A percentile compares a stretch with the other conserved stretches of the same genome.
Evolutionary conservation across 2,888 invertebrate species (phyloP).

Genomic region (Mallateleia sp.): DNA sequence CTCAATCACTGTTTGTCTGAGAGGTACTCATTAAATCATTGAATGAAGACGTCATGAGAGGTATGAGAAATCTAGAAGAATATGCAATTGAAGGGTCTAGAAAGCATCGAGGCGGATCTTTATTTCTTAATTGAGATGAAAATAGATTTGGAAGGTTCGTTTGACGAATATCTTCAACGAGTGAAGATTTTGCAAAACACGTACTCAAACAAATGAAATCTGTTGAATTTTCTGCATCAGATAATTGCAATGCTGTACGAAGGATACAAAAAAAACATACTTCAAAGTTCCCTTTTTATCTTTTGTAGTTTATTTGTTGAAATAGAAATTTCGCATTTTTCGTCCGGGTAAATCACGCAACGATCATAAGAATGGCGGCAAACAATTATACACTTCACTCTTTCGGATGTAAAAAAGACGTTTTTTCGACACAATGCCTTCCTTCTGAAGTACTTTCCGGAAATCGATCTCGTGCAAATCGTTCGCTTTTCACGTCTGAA

Average conservation of each 20-base stretch:
- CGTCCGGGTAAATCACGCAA: constrained; percentile 88
- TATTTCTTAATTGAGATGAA: constrained; percentile 22
- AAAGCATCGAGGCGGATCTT: constrained; percentile 3
- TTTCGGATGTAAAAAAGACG: constrained; percentile 50
- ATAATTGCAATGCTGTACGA: background rate
- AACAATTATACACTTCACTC: constrained; percentile 81
- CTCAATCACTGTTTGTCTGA: constrained; percentile 59
- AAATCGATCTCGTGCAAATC: constrained; percentile 4
- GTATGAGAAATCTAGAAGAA: constrained; percentile 42
- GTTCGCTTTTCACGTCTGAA: constrained; percentile 2
- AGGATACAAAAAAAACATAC: constrained; percentile 23
- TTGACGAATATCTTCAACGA: background rate
- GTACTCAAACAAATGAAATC: background rate
- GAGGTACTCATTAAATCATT: constrained; percentile 67
- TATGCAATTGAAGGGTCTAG: constrained; percentile 24
- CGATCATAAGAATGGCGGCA: constrained; percentile 81
- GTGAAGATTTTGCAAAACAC: background rate
- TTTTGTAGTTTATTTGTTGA: too few relatives aligned
- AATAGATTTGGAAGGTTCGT: constrained; percentile 21
- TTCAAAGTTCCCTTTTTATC: too few relatives aligned
- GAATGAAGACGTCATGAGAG: constrained; percentile 51
- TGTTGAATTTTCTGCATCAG: background rate
- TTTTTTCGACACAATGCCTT: background rate
- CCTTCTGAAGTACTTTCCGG: background rate
- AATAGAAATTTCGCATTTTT: too few relatives aligned